Evolutionary conservation across 2,113 vertebrate genomes (phyloP), one percentile per base, ranked within the genome.

Genomic region (Gobius niger): DNA sequence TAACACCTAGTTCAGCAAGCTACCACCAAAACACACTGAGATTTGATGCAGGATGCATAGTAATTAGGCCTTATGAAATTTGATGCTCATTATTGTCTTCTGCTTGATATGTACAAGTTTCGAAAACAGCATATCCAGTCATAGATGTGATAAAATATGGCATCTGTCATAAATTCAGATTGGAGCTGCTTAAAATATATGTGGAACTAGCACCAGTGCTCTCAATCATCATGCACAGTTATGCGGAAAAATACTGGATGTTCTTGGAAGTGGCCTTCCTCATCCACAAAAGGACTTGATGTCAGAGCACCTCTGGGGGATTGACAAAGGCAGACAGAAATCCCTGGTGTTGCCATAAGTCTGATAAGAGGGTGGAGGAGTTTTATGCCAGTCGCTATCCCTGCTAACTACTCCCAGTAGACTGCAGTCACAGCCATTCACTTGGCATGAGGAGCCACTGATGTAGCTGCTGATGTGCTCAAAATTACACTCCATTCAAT

Each of bases 391-490:
- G 67, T 47, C 77, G 73, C 75, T 80, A 65, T 63, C 56, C 47
- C 52, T 75, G 62, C 78, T 82, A 83, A 82, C 82, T 87, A 78
- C 72, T 88, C 82, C 78, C 85, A 74, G 44, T 62, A 75, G 88
- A 80, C 70, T 56, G 18, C 57, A 81, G 71, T 76, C 68, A 77
- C 60, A 78, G 80, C 67, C 68, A 50, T 76, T 63, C 62, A 64
- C 63, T 71, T 72, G 72, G 80, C 63, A 70, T 53, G 69, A 75
- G 78, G 67, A 67, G 60, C 61, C 60, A 68, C 46, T 78, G 82
- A 76, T 72, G 67, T 67, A 70, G 51, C 67, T 73, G 64, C 72
- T 78, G 51, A 82, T 75, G 61, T 81, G 68, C 53, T 70, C 70
- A 84, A 66, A 72, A 67, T 67, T 72, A 51, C 14, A 65, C 72